Base-by-base conservation (phyloP, 2,797 vertebrate genomes). In the Thamnophis elegans region DNA sequence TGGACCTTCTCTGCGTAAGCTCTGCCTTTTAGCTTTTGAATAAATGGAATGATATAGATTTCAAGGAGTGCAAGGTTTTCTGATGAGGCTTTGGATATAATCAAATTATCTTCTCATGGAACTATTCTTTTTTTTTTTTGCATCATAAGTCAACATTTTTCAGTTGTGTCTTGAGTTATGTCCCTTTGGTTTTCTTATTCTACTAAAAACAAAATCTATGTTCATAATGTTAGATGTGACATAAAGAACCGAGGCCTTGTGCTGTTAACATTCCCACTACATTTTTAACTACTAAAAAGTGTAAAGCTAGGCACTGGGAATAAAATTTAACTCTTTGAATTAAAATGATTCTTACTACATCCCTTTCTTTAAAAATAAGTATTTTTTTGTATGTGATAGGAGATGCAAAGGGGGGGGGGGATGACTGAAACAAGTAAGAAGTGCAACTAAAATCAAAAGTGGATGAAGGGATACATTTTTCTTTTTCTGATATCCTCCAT, bases 1-100 rank as follows among this genome's bases (percentile, higher is more conserved):
- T 62, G 58, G 88, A 28, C 42, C 32, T 85, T 92, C 86, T 89
- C 0, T 1, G 8, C 11, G 11, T 62, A 18, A 68, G 32, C 36
- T n/a, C 1, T 2, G 18, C 9, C 32, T 93, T 93, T 65, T 89
- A 91, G 85, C 73, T 93, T 93, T 60, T 88, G 89, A 42, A 56
- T 68, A 68, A 89, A 85, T 13, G 55, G 56, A 89, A 89, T 58
- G 18, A 0, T 54, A 51, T 68, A n/a, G 12, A 53, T 51, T 91
- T 91, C 55, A 60, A 28, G 13, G 20, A 90, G 13, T 54, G 14
- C 60, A 87, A 88, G 32, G 73, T 26, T 90, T 85, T 26, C 86
- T 90, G 65, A 92, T 26, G 55, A 86, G 78, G 18, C 3, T 62
- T 92, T 91, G 87, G 82, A 86, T 51, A 78, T 16, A 88, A 25